Conservation (phyloP, 2,888 invertebrate species). For the Charanyca ferruginea region DNA sequence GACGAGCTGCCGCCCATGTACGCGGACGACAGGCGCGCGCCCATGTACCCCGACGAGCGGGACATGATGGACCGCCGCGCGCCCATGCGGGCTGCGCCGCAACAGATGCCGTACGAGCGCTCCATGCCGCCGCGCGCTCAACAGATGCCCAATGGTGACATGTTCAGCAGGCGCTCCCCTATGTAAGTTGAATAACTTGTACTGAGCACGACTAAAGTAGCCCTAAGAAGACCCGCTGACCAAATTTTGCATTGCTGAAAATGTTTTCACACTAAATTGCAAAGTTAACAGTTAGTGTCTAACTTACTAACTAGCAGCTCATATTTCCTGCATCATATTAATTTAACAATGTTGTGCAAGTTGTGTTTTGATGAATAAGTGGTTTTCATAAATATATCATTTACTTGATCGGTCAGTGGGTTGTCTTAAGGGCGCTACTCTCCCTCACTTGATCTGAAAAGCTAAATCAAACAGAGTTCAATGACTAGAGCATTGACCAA, state of each 20-base stretch:
- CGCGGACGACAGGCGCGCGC: constrained; percentile 77
- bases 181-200: constrained; percentile 74
- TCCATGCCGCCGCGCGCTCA: constrained; percentile 78
- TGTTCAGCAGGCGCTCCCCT: constrained; percentile 88
- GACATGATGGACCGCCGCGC: constrained; percentile 83
- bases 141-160: constrained; percentile 84
- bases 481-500: too few relatives aligned
- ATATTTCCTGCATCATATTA: not conserved
- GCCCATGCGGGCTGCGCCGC: constrained; percentile 72
- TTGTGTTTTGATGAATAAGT: too few relatives aligned
- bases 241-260: not conserved
- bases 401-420: too few relatives aligned
- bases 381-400: too few relatives aligned
- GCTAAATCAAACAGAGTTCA: too few relatives aligned
- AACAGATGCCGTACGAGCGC: constrained; percentile 81
- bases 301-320: too few relatives aligned
- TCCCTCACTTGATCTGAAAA: too few relatives aligned
- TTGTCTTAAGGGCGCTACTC: too few relatives aligned
- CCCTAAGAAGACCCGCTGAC: too few relatives aligned
- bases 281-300: not conserved
- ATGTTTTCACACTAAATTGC: not conserved
- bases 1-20: constrained; percentile 70
- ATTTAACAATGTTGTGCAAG: not conserved
- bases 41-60: constrained; percentile 82
- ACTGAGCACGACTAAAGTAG: not conserved